A percentile compares a stretch with the other conserved stretches of the same genome.
Conservation (phyloP, 2,113 vertebrate genomes). For the Equus quagga region DNA sequence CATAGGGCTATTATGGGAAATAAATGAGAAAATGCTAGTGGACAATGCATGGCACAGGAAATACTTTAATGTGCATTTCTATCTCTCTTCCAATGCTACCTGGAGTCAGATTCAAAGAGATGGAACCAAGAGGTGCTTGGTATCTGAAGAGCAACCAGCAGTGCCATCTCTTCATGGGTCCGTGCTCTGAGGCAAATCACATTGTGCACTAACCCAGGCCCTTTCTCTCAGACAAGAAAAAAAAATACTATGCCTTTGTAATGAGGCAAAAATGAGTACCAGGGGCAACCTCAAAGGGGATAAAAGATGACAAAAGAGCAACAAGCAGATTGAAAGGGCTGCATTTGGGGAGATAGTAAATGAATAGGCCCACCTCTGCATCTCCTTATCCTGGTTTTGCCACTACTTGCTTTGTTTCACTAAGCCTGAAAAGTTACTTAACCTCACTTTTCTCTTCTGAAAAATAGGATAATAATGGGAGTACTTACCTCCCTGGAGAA, state of each 20-base stretch:
- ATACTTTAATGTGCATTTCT: background rate
- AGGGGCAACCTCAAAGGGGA: background rate
- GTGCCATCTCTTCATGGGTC: background rate
- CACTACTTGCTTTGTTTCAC: conserved; percentile 30
- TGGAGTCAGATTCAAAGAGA: background rate
- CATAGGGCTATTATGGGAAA: background rate
- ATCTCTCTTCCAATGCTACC: background rate
- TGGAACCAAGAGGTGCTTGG: background rate
- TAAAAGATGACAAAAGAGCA: background rate
- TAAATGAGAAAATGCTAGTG: background rate
- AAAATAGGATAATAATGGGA: conserved; percentile 15
- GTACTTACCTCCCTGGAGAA: background rate
- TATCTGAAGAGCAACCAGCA: background rate
- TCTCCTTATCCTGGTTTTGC: conserved; percentile 8
- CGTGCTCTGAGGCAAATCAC: conserved; percentile 14
- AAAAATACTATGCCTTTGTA: background rate
- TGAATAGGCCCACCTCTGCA: background rate
- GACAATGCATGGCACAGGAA: background rate
- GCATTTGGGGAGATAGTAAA: background rate
- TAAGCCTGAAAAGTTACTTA: background rate
- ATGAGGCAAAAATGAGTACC: background rate
- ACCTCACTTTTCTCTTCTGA: conserved; percentile 23
- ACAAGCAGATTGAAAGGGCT: background rate
- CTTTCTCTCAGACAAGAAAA: background rate
- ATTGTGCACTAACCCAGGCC: background rate